Percentiles rank a stretch among this genome's conserved stretches.
Evolutionary conservation across 1,140 invertebrate species (phyloP).

Genomic region (Oryzaephilus surinamensis): DNA sequence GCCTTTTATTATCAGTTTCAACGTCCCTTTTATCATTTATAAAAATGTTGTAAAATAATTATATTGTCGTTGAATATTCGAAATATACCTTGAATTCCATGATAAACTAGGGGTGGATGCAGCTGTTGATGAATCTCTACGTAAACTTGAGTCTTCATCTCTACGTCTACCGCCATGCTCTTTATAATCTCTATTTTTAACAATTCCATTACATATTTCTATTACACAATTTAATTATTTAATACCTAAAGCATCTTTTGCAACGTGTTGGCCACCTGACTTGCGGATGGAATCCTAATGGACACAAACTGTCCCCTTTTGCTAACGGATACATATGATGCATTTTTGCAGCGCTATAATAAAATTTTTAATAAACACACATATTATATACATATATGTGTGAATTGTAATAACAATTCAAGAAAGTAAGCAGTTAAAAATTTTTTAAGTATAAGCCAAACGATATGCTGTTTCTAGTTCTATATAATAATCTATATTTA

Average conservation of each 20-base stretch:
- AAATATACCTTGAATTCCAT: conserved; percentile 45
- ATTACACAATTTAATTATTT: not conserved
- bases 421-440: conserved; percentile 6
- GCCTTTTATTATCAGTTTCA: conserved; percentile 16
- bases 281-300: conserved; percentile 88
- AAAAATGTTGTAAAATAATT: conserved; percentile 1
- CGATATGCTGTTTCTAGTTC: no score
- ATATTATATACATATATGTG: no score
- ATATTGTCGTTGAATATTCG: no score
- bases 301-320: conserved; percentile 79
- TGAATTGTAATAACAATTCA: conserved; percentile 1
- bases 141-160: conserved; percentile 38
- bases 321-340: conserved; percentile 69
- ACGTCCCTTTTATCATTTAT: conserved; percentile 13
- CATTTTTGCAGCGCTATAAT: conserved; percentile 40
- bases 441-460: conserved; percentile 6
- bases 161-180: conserved; percentile 66
- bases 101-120: conserved; percentile 63
- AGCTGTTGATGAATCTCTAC: conserved; percentile 56
- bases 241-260: conserved; percentile 79
- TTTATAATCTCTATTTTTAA: conserved; percentile 66
- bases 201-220: not conserved
- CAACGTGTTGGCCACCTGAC: conserved; percentile 86
- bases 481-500: conserved; percentile 23
- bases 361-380: conserved; percentile 5